Evolutionary conservation across 2,113 vertebrate species (phyloP).

Genomic region (Pterocles orientalis): DNA sequence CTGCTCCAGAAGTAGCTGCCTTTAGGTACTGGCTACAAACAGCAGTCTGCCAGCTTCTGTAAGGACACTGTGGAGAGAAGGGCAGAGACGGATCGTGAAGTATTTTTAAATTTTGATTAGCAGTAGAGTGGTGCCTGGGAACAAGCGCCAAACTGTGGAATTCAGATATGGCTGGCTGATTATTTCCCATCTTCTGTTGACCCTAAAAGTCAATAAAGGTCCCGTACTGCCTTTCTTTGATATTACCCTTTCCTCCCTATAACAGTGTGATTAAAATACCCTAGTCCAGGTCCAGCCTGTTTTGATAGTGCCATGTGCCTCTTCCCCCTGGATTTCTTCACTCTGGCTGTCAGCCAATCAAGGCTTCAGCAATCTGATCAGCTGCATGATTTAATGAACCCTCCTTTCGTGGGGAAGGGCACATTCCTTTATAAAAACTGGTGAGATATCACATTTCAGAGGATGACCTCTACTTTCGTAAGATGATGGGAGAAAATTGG

Average conservation of each 20-base stretch:
- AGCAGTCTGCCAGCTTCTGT: background rate
- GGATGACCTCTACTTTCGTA: slow-evolving; percentile 73
- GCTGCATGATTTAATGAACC: slow-evolving; percentile 69
- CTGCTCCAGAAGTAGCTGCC: background rate
- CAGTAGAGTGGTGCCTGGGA: background rate
- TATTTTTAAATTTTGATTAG: slow-evolving; percentile 15
- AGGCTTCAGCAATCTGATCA: slow-evolving; percentile 65
- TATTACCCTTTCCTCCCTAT: background rate
- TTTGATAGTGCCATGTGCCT: slow-evolving; percentile 27
- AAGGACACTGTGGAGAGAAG: background rate
- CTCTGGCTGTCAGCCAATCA: slow-evolving; percentile 50
- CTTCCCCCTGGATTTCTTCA: slow-evolving; percentile 51
- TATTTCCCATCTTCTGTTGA: slow-evolving; percentile 10
- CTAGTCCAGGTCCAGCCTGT: background rate
- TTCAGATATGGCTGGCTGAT: background rate
- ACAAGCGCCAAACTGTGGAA: background rate
- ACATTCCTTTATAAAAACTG: slow-evolving; percentile 59
- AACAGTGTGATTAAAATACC: slow-evolving; percentile 23
- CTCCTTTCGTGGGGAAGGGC: slow-evolving; percentile 60
- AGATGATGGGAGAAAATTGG: slow-evolving; percentile 76
- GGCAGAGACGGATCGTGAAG: background rate
- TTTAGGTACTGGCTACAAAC: background rate
- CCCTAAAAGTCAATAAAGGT: background rate
- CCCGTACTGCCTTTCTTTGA: background rate
- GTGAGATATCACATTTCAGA: slow-evolving; percentile 68